Evolutionary conservation across 2,888 invertebrate genomes (phyloP), one percentile per base, ranked within the genome.

Genomic region (Antheraea yamamai): DNA sequence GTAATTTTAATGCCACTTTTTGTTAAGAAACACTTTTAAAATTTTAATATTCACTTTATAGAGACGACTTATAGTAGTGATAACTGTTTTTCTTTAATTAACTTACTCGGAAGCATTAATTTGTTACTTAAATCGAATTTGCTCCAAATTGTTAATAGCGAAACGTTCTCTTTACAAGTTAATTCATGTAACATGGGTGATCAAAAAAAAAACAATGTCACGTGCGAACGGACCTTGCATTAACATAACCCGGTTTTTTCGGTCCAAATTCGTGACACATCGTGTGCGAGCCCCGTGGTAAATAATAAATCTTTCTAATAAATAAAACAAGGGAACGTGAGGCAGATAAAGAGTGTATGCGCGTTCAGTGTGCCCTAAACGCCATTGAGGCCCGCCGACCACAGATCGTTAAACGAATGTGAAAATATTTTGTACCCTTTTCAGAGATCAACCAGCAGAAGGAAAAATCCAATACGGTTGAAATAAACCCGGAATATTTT

Each of bases 291-390:
- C 93, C 85, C 85, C 86, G 89, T 85, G 91, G 94, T 93, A 93
- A 94, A 94, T 94, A 94, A 94, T 94, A 94, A 94, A 94, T 94
- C 92, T 92, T 92, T 93, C 94, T 94, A 95, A 94, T 95, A 94
- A 94, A 94, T 94, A 94, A 93, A 94, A 93, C 92, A 94, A 91
- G 91, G 92, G 90, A 91, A 94, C 95, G 94, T 94, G 95, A 92
- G 92, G 81, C 85, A 93, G 93, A 94, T 94, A 94, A 94, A 92
- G 83, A 90, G 92, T 80, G 93, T 93, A 84, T 89, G 89, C 82
- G 95, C 91, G 79, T 93, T 93, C 85, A 93, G 94, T 96, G 95
- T 79, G 95, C 95, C 89, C 89, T 88, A 90, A 92, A 90, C 90
- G 91, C 88, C 88, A 91, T 91, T 92, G 93, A 91, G 87, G 81